Conservation (phyloP, 2,888 invertebrate genomes). For the Drosophila eohydei region DNA sequence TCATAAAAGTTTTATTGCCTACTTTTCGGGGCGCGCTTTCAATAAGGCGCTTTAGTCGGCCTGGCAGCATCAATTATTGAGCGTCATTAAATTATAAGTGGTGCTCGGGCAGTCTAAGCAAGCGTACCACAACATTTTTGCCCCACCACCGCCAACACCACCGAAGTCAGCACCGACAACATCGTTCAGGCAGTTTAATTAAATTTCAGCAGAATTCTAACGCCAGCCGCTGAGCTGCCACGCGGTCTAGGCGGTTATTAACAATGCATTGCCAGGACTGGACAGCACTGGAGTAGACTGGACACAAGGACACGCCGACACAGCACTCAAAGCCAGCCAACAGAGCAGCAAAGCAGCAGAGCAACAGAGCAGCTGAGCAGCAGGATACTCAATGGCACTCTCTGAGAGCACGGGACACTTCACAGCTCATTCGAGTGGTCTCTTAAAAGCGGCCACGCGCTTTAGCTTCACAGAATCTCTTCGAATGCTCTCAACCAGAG, state of each 20-base stretch:
- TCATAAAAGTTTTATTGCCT: conserved; percentile 74
- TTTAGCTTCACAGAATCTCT: conserved; percentile 14
- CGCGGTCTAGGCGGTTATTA: conserved; percentile 57
- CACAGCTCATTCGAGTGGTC: conserved; percentile 41
- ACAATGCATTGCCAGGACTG: conserved; percentile 62
- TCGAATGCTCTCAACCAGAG: background rate
- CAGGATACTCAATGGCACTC: conserved; percentile 13
- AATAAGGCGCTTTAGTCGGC: conserved; percentile 66
- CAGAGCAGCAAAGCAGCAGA: background rate
- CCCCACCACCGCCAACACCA: background rate
- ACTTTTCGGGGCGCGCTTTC: conserved; percentile 54
- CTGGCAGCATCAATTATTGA: conserved; percentile 73
- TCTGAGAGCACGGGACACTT: conserved; percentile 30
- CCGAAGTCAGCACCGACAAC: background rate
- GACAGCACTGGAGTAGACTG: conserved; percentile 2
- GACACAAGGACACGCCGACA: background rate
- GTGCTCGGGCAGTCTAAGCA: conserved; percentile 38
- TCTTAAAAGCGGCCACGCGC: conserved; percentile 45
- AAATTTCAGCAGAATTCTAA: conserved; percentile 57
- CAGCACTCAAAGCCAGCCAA: conserved; percentile 2
- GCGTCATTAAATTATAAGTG: conserved; percentile 69
- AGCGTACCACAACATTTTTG: conserved; percentile 35
- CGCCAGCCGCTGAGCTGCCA: conserved; percentile 30
- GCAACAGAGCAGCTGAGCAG: conserved; percentile 4
- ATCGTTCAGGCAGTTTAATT: conserved; percentile 61